phyloP scores from a whole-genome alignment of 2,888 invertebrate species.

The Meghimatium bilineatum region DNA sequence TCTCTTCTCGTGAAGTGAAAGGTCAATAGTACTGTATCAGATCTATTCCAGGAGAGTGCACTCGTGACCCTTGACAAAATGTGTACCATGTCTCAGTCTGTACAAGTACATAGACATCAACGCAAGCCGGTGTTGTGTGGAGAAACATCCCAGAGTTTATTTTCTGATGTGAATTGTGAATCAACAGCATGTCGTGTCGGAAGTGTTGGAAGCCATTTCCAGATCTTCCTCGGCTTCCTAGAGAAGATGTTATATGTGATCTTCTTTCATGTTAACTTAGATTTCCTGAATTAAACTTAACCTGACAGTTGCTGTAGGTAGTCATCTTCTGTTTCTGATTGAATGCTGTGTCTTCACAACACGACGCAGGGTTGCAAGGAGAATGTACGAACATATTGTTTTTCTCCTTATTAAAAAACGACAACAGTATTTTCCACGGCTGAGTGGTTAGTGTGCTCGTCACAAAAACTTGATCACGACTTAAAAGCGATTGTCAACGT shows the following conservation, averaged over 20 bases:
- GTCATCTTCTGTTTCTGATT: background rate
- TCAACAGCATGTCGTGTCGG: constrained; percentile 12
- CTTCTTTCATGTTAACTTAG: constrained; percentile 24
- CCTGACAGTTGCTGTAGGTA: background rate
- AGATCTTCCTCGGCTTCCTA: background rate
- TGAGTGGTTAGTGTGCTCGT: no score
- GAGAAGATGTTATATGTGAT: background rate
- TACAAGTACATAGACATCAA: background rate
- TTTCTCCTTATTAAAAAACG: no score
- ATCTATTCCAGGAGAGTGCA: constrained; percentile 1
- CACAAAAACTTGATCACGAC: no score
- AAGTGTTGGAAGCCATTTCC: background rate
- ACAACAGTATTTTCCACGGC: no score
- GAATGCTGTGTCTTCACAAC: background rate
- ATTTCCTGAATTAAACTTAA: constrained; percentile 28
- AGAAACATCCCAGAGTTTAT: constrained; percentile 8
- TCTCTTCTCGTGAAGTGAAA: background rate
- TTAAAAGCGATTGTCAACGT: no score
- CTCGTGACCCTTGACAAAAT: background rate
- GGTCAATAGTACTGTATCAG: background rate
- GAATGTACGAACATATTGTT: no score
- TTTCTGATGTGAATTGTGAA: background rate
- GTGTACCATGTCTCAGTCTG: background rate
- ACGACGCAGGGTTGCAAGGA: no score
- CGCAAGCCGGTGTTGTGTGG: background rate